Base-by-base conservation (phyloP, 1,140 invertebrate genomes). In the Ephestia elutella region DNA sequence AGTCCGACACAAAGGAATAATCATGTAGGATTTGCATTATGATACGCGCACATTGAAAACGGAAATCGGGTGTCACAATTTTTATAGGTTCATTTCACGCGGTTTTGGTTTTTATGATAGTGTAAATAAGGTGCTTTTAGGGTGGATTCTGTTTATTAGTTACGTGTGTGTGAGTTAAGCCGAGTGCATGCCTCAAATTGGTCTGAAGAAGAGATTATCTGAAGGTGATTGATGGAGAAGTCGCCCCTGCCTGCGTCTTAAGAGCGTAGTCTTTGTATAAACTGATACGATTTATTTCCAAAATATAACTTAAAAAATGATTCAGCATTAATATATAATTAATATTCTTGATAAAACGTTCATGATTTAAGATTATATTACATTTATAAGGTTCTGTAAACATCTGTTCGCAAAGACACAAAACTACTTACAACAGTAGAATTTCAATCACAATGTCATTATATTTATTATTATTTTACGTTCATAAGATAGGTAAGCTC, bases 201-300 rank as follows among this genome's bases (percentile, higher is more conserved):
- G 89, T 87, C 85, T 81, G 83, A 90, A 89, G 87, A 90, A 82
- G 82, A 91, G 90, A 91, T 91, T 90, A 91, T 91, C 91, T 91
- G 74, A 73, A 86, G 84, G 90, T 91, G 91, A 91, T 91, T 91
- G 91, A 91, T 91, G 90, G 90, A 89, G 80, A 79, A 82, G 68
- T 63, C 66, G 54, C 68, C 65, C 68, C 62, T 32, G 49, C 67
- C 54, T 54, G 20, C 48, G 15, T 44, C 38, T 44, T 44, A 44
- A n/a, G n/a, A n/a, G 38, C 19, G 49, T 10, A 18, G 57, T 54
- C 38, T 9, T 55, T 30, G 7, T 32, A 55, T 50, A 20, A 20
- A 50, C 19, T 50, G 49, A 50, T 50, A 20, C 7, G 49, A 50
- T 20, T 50, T 50, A 44, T 1, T 15, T 44, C 8, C 1, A 25